Percentiles rank a stretch among this genome's conserved stretches.
Conservation (phyloP, 2,797 vertebrate genomes). For the Spheniscus humboldti region DNA sequence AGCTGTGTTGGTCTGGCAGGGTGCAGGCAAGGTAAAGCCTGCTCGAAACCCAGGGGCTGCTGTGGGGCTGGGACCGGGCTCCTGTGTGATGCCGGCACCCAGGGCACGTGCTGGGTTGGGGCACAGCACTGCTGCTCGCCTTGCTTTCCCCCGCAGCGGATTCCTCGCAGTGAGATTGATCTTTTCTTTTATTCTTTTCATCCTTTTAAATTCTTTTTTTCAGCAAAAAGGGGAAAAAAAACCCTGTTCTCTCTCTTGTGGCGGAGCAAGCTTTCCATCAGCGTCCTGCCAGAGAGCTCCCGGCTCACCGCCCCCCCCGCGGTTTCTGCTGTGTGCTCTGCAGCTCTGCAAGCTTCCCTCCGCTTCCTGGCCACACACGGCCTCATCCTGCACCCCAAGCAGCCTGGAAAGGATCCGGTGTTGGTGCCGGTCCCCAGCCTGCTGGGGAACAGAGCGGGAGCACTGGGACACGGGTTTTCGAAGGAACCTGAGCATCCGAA, state of each 20-base stretch:
- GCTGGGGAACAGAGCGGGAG: not conserved
- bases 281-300: not conserved
- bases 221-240: not conserved
- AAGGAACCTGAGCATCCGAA: not conserved
- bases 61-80: not conserved
- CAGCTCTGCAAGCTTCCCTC: fast-evolving
- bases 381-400: not conserved
- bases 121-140: not conserved
- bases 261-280: not conserved
- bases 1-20: not conserved
- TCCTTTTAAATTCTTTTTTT: not conserved
- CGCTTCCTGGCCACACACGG: not conserved
- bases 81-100: fast-evolving
- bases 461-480: fast-evolving
- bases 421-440: not conserved
- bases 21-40: not conserved
- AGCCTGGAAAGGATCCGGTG: not conserved
- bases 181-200: not conserved
- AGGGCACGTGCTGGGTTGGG: not conserved
- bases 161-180: not conserved
- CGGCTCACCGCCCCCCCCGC: fast-evolving
- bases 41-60: not conserved
- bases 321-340: not conserved
- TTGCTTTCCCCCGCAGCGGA: fast-evolving
- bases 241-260: fast-evolving